Conservation (phyloP, 2,113 vertebrate genomes). For the Sinocyclocheilus maitianheensis region DNA sequence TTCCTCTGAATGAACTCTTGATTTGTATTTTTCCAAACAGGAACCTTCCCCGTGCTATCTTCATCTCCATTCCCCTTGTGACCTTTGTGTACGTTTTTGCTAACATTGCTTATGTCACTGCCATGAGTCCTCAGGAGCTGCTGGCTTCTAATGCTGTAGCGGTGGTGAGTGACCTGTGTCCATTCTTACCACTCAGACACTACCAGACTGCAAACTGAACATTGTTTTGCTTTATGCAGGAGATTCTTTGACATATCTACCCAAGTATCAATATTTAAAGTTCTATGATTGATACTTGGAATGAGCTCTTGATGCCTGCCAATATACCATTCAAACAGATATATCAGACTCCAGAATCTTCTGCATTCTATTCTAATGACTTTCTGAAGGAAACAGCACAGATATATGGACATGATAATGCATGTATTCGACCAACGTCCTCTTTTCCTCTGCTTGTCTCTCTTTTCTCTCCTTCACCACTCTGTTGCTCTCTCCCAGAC, state of each 20-base stretch:
- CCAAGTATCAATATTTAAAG: constrained; percentile 52
- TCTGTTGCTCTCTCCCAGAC: constrained; percentile 73
- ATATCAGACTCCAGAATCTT: constrained; percentile 9
- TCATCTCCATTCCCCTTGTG: constrained; percentile 93
- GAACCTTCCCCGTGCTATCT: constrained; percentile 93
- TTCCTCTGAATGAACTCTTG: neutral
- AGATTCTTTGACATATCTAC: constrained; percentile 45
- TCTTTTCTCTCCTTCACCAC: constrained; percentile 41
- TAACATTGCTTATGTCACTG: constrained; percentile 92
- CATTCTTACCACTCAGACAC: neutral
- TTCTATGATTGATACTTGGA: constrained; percentile 47
- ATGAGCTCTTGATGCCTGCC: constrained; percentile 19
- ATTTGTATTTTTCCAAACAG: constrained; percentile 63
- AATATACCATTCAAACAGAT: constrained; percentile 23
- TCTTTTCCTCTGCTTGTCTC: constrained; percentile 12
- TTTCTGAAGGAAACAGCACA: neutral
- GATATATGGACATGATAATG: neutral
- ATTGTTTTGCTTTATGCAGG: constrained; percentile 16
- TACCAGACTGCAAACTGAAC: neutral
- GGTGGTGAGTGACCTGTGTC: constrained; percentile 80
- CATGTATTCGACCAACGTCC: constrained; percentile 1
- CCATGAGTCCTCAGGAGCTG: constrained; percentile 92
- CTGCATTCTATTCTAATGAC: neutral
- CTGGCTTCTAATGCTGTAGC: constrained; percentile 91
- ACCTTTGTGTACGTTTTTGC: constrained; percentile 94